A percentile compares a stretch with the other conserved stretches of the same genome.
These are phyloP conservation scores for Synergus gifuensis DNA, from an alignment of 2,888 invertebrate species.

Conservation along the genomic window DNA sequence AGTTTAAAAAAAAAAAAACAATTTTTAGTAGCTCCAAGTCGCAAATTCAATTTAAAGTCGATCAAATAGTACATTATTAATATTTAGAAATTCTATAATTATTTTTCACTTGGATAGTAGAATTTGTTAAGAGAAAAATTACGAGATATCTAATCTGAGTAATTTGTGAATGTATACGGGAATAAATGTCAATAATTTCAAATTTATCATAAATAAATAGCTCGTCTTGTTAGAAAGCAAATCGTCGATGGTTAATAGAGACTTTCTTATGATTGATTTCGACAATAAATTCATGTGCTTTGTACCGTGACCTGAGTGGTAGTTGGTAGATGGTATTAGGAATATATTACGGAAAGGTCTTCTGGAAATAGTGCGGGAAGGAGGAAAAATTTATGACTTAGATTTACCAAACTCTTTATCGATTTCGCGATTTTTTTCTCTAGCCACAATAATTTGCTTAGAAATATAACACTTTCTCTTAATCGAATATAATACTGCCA, in stretches of 20 bases:
- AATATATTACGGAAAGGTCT: constrained; percentile 23
- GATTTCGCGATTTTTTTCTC: constrained; percentile 17
- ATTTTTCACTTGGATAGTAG: background rate
- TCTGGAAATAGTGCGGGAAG: constrained; percentile 4
- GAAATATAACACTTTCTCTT: constrained; percentile 32
- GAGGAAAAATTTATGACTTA: background rate
- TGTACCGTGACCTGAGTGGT: constrained; percentile 11
- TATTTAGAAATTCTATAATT: background rate
- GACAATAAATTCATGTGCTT: constrained; percentile 29
- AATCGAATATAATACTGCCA: background rate
- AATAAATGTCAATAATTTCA: background rate
- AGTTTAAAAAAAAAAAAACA: background rate
- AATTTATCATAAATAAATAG: background rate
- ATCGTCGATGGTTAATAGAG: constrained; percentile 8
- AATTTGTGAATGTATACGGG: background rate
- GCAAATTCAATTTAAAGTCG: background rate
- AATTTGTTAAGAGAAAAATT: too few relatives aligned
- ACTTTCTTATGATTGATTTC: constrained; percentile 23
- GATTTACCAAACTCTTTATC: background rate
- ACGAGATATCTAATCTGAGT: background rate
- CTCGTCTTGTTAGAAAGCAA: constrained; percentile 21
- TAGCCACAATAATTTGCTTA: background rate
- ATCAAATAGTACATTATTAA: background rate
- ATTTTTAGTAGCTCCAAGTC: background rate
- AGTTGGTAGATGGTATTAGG: too few relatives aligned